Conservation (phyloP, 2,113 vertebrate genomes). For the Hemichromis elongatus region DNA sequence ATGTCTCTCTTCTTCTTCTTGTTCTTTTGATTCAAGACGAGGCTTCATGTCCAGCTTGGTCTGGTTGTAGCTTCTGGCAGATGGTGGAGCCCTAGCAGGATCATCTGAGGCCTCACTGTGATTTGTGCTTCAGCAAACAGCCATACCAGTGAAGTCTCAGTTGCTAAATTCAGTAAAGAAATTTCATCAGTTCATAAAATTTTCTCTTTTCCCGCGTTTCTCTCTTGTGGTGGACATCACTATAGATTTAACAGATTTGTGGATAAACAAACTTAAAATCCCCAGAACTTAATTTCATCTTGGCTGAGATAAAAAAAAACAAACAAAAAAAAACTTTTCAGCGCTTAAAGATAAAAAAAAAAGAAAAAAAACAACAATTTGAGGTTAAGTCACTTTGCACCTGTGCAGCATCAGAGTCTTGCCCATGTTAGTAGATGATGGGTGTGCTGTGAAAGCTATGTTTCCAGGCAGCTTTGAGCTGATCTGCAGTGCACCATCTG, state of each 20-base stretch:
- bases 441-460: constrained; percentile 30
- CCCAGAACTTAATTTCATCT: neutral
- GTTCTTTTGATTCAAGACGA: neutral
- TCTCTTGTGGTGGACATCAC: neutral
- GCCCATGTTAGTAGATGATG: neutral
- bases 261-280: neutral
- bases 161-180: neutral
- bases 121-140: neutral
- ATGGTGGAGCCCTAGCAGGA: neutral
- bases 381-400: neutral
- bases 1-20: neutral
- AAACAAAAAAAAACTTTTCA: neutral
- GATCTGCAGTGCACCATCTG: constrained; percentile 88
- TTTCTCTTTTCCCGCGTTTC: neutral
- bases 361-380: neutral
- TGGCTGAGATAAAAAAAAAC: neutral
- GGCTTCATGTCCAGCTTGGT: neutral
- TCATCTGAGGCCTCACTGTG: neutral
- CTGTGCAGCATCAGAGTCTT: neutral
- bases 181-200: neutral
- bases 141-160: neutral
- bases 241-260: neutral
- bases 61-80: neutral
- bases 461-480: constrained; percentile 57
- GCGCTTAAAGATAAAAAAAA: neutral